Evolutionary conservation across 2,113 vertebrate genomes (phyloP), one percentile per base, ranked within the genome.

Genomic region (Clupea harengus): DNA sequence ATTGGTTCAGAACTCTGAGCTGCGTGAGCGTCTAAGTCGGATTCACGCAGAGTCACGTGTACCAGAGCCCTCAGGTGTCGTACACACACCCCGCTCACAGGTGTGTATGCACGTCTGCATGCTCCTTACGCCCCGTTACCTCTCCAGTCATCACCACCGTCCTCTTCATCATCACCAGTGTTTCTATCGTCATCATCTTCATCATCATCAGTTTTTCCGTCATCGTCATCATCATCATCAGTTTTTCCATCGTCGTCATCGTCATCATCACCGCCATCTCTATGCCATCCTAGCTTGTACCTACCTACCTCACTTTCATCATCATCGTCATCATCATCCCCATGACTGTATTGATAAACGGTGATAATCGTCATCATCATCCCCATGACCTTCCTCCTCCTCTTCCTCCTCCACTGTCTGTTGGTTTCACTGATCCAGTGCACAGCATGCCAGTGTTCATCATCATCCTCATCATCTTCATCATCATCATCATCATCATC

Each of bases 21-120:
- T 99, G 96, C 97, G 95, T 95, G 97, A 97, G 91, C 97, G 97
- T 85, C 97, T 99, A 95, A 93, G 94, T 96, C 97, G 97, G 97
- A 99, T 99, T 96, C 98, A 99, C 91, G 94, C 96, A 45, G 98
- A 98, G 92, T 99, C 98, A 91, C 94, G 96, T 94, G 93, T 98
- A 93, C 91, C 95, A 95, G 97, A 98, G 89, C 93, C 96, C 94
- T 94, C 95, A 87, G 91, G 93, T 92, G 94, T 94, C 93, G 93
- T 95, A 95, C 96, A 96, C 94, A 67, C 60, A 25, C 22, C 96
- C 95, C 96, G 96, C 94, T 1, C 60, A 67, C 60, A 67, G 60
- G 60, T 67, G 60, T 67, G 60, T 67, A 10, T n/a, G 20, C 60
- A 67, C 60, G 60, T 67, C 0, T n/a, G 20, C 60, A 67, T n/a